Percentiles rank a stretch among this genome's conserved stretches.
Conservation (phyloP, 2,113 vertebrate species). For the Passerina amoena region DNA sequence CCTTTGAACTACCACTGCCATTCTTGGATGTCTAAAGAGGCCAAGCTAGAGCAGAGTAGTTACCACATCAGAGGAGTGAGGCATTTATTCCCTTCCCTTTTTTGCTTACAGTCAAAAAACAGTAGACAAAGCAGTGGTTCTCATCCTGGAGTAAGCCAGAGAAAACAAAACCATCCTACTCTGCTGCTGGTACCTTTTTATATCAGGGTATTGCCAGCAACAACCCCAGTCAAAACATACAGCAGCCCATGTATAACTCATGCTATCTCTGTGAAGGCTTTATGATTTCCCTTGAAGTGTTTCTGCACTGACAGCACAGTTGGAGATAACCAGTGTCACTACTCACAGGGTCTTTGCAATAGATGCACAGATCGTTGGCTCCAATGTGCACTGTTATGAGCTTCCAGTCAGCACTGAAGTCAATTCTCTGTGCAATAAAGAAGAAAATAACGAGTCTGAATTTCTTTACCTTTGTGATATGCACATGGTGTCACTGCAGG, state of each 20-base stretch:
- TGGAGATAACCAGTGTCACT: not conserved
- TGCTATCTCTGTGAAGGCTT: not conserved
- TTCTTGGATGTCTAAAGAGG: not conserved
- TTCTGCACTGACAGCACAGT: not conserved
- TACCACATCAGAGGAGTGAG: not conserved
- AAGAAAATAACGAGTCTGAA: not conserved
- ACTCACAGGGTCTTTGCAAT: slow-evolving; percentile 86
- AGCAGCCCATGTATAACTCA: not conserved
- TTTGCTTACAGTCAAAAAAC: not conserved
- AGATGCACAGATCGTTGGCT: slow-evolving; percentile 84
- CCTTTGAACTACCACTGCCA: not conserved
- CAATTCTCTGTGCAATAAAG: slow-evolving; percentile 75
- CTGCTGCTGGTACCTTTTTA: not conserved
- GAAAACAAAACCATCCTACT: not conserved
- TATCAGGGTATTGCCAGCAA: not conserved
- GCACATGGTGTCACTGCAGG: not conserved
- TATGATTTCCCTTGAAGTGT: not conserved
- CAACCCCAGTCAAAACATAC: not conserved
- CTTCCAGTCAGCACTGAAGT: slow-evolving; percentile 90
- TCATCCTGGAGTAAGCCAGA: not conserved
- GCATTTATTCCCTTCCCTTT: not conserved
- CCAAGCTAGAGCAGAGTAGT: not conserved
- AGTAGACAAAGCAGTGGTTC: not conserved
- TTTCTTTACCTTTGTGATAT: not conserved
- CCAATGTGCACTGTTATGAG: slow-evolving; percentile 88